Base-by-base conservation (phyloP, 2,113 vertebrate species). In the Clupea harengus region DNA sequence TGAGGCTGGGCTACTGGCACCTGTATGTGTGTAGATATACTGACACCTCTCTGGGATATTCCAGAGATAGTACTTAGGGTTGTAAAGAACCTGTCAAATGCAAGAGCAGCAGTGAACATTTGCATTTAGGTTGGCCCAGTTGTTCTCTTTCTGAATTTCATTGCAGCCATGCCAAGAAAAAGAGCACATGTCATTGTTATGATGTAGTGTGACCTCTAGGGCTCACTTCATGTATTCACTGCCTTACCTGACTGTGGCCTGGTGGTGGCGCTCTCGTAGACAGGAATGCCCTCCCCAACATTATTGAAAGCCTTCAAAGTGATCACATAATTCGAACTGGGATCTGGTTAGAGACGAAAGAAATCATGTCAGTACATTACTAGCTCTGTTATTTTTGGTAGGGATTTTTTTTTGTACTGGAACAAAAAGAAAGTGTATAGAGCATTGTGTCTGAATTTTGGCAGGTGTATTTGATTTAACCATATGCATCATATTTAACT, bases 281-380 rank as follows among this genome's bases (percentile, higher is more conserved):
- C 96, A 0, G 98, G 98, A 75, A 99, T 98, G 50, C 98, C 98
- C 92, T 99, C 98, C 0, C 98, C 98, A 52, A 99, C 95, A 0
- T 99, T 99, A 93, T 99, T 99, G 85, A 93, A 99, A 0, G 98
- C 98, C 90, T 98, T 99, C 92, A 99, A 94, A 15, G 97, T 98
- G 90, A 99, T 99, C 87, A 99, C 98, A 0, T 99, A 99, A 91
- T 99, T 97, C 6, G 98, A 99, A 90, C 96, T 99, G 83, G 98
- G 96, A 88, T 99, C 98, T 99, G 91, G 39, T 45, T 32, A 57
- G 22, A 45, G 52, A 81, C 39, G 82, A 72, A 81, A 81, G 64
- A 87, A 50, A 87, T 1, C 3, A 32, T 54, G 22, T 50, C 80
- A 49, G 81, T 13, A 81, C 4, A 78, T 44, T 32, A 78, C 11